phyloP scores from a whole-genome alignment of 2,113 vertebrate genomes.

The Phocoena sinus region DNA sequence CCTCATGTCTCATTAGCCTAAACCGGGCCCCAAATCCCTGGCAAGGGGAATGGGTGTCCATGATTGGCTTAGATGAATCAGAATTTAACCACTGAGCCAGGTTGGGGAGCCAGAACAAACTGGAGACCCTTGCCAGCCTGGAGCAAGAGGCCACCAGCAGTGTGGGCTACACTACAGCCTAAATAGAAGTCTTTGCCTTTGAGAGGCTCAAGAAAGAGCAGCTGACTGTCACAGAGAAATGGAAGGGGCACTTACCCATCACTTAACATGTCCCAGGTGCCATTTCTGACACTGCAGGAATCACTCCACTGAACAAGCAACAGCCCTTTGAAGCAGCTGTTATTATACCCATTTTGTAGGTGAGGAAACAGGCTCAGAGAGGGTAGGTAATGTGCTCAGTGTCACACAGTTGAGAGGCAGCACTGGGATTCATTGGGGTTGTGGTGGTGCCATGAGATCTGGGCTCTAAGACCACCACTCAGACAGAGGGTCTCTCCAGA shows the following conservation, averaged over 20 bases:
- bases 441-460: neutral
- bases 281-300: neutral
- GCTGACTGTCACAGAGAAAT: neutral
- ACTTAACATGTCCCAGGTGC: neutral
- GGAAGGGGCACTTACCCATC: neutral
- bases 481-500: neutral
- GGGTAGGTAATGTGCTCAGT: neutral
- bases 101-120: neutral
- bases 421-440: neutral
- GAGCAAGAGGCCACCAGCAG: neutral
- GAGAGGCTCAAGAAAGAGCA: neutral
- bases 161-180: neutral
- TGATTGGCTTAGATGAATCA: neutral
- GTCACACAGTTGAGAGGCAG: neutral
- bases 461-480: neutral
- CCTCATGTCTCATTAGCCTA: neutral
- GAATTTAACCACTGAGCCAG: neutral
- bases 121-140: neutral
- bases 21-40: neutral
- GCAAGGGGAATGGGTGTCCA: neutral
- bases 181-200: neutral
- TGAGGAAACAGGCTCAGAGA: neutral
- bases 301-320: neutral
- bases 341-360: neutral
- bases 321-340: neutral